phyloP scores from a whole-genome alignment of 2,113 vertebrate genomes.

The Thermophis baileyi region DNA sequence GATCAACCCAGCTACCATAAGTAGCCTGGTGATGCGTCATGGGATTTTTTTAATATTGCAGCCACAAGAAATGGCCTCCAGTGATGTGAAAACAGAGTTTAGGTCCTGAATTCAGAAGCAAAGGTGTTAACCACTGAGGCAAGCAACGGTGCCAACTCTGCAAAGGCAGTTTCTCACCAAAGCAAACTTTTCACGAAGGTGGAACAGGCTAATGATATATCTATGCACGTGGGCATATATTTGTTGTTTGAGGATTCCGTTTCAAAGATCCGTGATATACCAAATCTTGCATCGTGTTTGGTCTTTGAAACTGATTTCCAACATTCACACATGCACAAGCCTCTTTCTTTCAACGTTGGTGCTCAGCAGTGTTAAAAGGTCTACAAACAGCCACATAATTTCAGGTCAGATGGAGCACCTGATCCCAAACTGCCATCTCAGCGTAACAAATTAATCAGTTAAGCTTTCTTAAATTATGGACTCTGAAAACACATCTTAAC shows the following conservation, averaged over 20 bases:
- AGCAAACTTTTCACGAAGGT: background rate
- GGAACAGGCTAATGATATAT: background rate
- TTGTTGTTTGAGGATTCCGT: background rate
- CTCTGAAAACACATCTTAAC: background rate
- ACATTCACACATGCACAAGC: background rate
- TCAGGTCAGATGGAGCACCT: background rate
- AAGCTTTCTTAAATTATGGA: background rate
- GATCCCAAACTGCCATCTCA: background rate
- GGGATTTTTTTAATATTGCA: background rate
- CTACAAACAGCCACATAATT: background rate
- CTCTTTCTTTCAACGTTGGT: background rate
- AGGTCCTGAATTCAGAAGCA: conserved; percentile 59
- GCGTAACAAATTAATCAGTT: background rate
- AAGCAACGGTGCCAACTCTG: conserved; percentile 31
- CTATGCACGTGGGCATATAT: background rate
- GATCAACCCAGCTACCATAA: background rate
- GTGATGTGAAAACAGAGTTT: conserved; percentile 71
- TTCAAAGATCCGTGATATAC: background rate
- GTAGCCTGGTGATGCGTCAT: background rate
- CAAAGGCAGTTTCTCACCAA: conserved; percentile 19
- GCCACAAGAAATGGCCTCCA: background rate
- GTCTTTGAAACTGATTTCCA: background rate
- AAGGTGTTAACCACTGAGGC: conserved; percentile 78
- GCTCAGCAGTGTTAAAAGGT: background rate
- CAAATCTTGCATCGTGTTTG: background rate